Evolutionary conservation across 2,888 invertebrate species (phyloP), one percentile per base, ranked within the genome.

Genomic region (Apamea anceps): DNA sequence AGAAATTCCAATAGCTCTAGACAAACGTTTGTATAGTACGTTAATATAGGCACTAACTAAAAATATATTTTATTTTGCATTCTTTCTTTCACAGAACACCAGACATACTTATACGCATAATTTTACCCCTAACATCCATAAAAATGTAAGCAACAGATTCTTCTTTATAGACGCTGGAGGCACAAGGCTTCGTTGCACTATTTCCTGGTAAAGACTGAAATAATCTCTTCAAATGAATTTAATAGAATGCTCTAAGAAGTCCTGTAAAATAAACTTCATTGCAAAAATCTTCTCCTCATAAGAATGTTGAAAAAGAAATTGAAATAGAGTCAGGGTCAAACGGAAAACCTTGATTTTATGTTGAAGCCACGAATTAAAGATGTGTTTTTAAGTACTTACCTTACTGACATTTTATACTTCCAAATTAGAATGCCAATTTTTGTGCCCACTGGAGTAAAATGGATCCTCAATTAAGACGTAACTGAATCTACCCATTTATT

Each of bases 401-500:
- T 25, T 71, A 5, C 32, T 12, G 25, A 54, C 1, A 54, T 51
- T 25, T 32, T 32, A 54, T 32, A 70, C 32, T 25, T 71, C 25
- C 15, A 71, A 54, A 67, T 82, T 60, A 54, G 32, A 82, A 60
- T 45, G n/a, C 10, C 45, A 60, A 37, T 66, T 79, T 78, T 51
- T 60, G 32, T 66, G 28, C n/a, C 57, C 81, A 68, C 25, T 42
- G 48, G n/a, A 72, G 48, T 62, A 68, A 82, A 87, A 77, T 78
- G 48, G 70, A 51, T 67, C 70, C 32, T 45, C 62, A 77, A 77
- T 85, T 82, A 75, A 54, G 63, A 15, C 18, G 57, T 76, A 84
- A 81, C 73, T 70, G 60, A 87, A 75, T 84, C 62, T 54, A 15
- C 57, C 60, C 37, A 78, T 80, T 75, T 68, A 84, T 57, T 45